A percentile compares a stretch with the other conserved stretches of the same genome.
Evolutionary conservation across 2,888 invertebrate species (phyloP).

Genomic region (Cataglyphis albicans): DNA sequence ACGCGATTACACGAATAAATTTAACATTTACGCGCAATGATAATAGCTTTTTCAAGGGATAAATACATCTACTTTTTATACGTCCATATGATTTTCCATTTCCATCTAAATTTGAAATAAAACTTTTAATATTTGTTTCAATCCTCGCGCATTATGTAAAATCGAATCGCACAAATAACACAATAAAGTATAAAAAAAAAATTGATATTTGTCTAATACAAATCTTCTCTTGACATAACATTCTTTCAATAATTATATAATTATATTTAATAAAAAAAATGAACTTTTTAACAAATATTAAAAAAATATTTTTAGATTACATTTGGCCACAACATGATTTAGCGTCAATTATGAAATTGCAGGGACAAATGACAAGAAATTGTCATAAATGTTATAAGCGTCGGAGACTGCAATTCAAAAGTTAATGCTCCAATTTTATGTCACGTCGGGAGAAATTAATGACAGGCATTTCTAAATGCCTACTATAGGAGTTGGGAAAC

Average conservation of each 20-base stretch:
- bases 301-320: background rate
- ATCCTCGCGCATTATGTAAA: background rate
- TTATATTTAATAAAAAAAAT: background rate
- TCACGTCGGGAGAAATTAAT: background rate
- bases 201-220: background rate
- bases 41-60: background rate
- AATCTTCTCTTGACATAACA: background rate
- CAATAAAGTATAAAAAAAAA: background rate
- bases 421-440: background rate
- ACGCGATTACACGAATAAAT: conserved; percentile 4
- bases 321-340: background rate
- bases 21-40: background rate
- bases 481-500: conserved; percentile 11
- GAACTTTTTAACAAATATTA: background rate
- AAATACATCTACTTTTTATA: background rate
- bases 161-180: background rate
- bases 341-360: background rate
- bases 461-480: background rate
- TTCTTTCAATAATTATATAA: conserved; percentile 10
- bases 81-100: background rate
- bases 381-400: background rate
- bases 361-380: background rate
- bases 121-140: background rate
- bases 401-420: conserved; percentile 1
- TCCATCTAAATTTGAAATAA: conserved; percentile 12